These are phyloP conservation scores for Microchirus variegatus DNA, from an alignment of 2,797 vertebrate genomes.

Conservation along the genomic window DNA sequence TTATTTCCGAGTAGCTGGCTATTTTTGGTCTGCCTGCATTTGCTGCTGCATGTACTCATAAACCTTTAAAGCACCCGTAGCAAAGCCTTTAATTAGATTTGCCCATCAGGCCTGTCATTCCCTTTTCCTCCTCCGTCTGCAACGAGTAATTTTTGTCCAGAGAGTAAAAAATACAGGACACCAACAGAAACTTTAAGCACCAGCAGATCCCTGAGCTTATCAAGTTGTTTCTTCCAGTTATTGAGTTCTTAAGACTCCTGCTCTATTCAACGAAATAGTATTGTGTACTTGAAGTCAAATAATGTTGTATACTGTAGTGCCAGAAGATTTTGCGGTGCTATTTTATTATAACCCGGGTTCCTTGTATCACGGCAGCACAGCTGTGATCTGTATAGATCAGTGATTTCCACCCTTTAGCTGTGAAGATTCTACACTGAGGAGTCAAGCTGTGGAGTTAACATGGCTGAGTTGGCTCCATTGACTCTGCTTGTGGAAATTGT, in stretches of 20 bases:
- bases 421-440: conserved; percentile 11
- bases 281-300: too few species aligned
- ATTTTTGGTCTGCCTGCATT: background rate
- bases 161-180: background rate
- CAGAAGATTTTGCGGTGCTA: too few species aligned
- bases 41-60: background rate
- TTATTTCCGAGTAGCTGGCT: conserved; percentile 7
- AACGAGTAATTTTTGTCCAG: background rate
- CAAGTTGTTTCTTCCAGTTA: background rate
- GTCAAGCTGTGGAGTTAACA: conserved; percentile 32
- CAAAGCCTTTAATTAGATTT: conserved; percentile 17
- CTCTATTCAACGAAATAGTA: background rate
- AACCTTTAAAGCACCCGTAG: conserved; percentile 2
- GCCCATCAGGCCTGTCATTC: background rate
- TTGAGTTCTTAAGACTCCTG: background rate
- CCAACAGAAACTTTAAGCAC: background rate
- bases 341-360: background rate
- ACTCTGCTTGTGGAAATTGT: conserved; percentile 34
- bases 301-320: too few species aligned
- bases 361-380: background rate
- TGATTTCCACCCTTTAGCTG: conserved; percentile 28
- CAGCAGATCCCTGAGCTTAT: background rate
- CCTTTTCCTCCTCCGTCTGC: background rate
- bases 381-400: conserved; percentile 3
- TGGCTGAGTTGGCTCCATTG: conserved; percentile 40